These are phyloP conservation scores for Ataeniobius toweri DNA, from an alignment of 2,797 vertebrate genomes.

Conservation along the genomic window DNA sequence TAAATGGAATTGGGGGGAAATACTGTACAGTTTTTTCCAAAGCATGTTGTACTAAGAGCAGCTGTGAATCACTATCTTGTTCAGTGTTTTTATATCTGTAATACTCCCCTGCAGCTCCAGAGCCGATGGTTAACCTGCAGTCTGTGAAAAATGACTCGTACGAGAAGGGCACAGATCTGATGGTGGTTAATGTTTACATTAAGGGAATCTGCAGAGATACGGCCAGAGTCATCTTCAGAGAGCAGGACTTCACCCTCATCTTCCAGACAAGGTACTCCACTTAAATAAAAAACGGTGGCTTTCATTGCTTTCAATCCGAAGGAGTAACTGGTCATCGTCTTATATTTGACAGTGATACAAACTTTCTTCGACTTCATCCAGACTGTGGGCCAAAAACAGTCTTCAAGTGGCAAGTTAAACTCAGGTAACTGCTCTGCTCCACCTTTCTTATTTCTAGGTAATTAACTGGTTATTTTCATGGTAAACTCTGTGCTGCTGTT, in stretches of 20 bases:
- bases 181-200: constrained; percentile 96
- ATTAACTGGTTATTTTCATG: background rate
- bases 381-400: constrained; percentile 90
- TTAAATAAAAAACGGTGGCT: background rate
- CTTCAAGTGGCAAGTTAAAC: constrained; percentile 99
- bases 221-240: constrained; percentile 92
- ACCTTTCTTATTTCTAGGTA: background rate
- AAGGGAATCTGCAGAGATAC: constrained; percentile 90
- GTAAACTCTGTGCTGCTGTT: no score
- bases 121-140: constrained; percentile 90
- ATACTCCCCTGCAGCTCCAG: constrained; percentile 74
- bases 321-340: background rate
- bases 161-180: constrained; percentile 95
- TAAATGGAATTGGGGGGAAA: background rate
- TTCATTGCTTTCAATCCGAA: background rate
- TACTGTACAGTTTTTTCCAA: background rate
- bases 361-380: constrained; percentile 91
- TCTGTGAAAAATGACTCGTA: constrained; percentile 95
- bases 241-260: constrained; percentile 96
- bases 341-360: constrained; percentile 82
- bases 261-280: constrained; percentile 92
- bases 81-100: background rate
- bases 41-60: no score
- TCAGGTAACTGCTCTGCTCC: constrained; percentile 85
- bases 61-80: background rate